Evolutionary conservation across 2,797 vertebrate genomes (phyloP), one percentile per base, ranked within the genome.

Genomic region (Fistularia tabacaria): DNA sequence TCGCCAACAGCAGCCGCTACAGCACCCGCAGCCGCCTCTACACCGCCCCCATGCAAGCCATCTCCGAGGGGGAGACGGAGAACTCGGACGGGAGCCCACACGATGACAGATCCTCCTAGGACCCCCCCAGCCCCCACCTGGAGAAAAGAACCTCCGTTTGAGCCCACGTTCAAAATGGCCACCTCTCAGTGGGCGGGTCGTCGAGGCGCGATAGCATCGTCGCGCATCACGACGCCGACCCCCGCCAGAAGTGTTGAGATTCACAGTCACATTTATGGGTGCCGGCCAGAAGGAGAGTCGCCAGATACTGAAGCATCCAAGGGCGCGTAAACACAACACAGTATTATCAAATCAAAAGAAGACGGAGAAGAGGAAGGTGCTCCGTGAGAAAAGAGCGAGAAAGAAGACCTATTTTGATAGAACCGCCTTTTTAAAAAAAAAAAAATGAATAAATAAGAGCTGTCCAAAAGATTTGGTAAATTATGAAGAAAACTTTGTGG

Each of bases 21-120:
- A 98, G 97, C 14, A 94, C 95, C 61, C 94, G 97, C 55, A 98
- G 96, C 78, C 86, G 97, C 76, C 91, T 99, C 53, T 98, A 99
- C 84, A 98, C 93, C 38, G 92, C 95, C 0, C 97, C 97, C 8
- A 98, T 99, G 97, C 97, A 98, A 92, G 97, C 94, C 78, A 99
- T 99, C 87, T 99, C 97, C 0, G 97, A 99, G 83, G 96, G 96
- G 0, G 97, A 99, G 83, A 98, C 96, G 0, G 97, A 99, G 69
- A 99, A 99, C 84, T 99, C 97, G 0, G 97, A 99, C 0, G 97
- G 96, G 58, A 99, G 97, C 77, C 96, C 96, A 14, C 96, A 98
- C 0, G 97, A 99, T 0, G 97, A 99, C 70, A 91, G 96, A 40
- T 98, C 95, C 49, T 98, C 96, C 61, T 97, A 95, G 88, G 93